Percentiles rank a stretch among this genome's conserved stretches.
phyloP scores from a whole-genome alignment of 2,888 invertebrate genomes.

The Lasioglossum lativentre region DNA sequence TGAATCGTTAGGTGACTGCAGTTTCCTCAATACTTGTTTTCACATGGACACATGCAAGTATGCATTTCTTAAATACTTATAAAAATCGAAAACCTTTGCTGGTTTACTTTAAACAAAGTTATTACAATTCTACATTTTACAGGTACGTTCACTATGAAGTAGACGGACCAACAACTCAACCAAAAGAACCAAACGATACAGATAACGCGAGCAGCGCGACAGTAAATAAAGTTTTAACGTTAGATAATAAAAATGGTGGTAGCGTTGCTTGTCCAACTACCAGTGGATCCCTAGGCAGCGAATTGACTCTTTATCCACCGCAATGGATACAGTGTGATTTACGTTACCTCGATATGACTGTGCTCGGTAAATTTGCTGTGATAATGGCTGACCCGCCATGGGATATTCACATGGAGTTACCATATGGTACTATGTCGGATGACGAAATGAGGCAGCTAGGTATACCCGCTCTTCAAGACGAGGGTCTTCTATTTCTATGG shows the following conservation, averaged over 20 bases:
- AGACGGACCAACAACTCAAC: slow-evolving; percentile 89
- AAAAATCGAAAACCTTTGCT: not conserved
- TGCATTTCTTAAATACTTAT: slow-evolving; percentile 54
- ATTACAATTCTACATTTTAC: slow-evolving; percentile 1
- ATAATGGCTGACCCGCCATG: slow-evolving; percentile 99
- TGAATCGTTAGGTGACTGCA: slow-evolving; percentile 97
- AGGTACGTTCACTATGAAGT: slow-evolving; percentile 99
- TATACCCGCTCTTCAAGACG: slow-evolving; percentile 97
- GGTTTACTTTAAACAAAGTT: not conserved
- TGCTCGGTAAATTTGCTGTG: slow-evolving; percentile 97
- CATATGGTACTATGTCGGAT: slow-evolving; percentile 99
- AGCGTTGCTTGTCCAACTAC: slow-evolving; percentile 56
- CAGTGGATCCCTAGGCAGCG: slow-evolving; percentile 84
- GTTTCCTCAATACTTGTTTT: slow-evolving; percentile 98
- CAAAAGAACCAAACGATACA: slow-evolving; percentile 81
- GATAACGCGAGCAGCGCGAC: slow-evolving; percentile 56
- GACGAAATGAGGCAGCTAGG: slow-evolving; percentile 99
- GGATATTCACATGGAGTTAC: slow-evolving; percentile 99
- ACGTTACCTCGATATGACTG: slow-evolving; percentile 95
- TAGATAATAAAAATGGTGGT: slow-evolving; percentile 69
- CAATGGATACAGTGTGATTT: slow-evolving; percentile 99
- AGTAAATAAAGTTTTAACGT: slow-evolving; percentile 53
- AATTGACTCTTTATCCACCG: slow-evolving; percentile 91
- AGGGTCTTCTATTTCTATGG: slow-evolving; percentile 98
- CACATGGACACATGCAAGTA: slow-evolving; percentile 99